Evolutionary conservation across 2,113 vertebrate species (phyloP), one percentile per base, ranked within the genome.

Genomic region (Catharus minimus): DNA sequence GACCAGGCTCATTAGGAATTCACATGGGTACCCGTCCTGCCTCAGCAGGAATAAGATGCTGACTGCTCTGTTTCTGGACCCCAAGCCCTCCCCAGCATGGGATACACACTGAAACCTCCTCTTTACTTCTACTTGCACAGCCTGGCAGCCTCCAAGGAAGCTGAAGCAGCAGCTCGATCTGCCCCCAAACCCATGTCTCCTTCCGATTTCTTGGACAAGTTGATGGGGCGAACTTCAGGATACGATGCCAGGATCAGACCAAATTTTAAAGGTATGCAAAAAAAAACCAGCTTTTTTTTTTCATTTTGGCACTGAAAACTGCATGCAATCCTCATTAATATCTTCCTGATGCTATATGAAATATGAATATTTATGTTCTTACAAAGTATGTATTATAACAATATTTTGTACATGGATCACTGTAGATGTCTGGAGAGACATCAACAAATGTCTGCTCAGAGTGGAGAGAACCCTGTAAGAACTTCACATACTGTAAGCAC

Each of bases 241-340:
- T 99, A 99, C 1, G 99, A 99, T 74, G 99, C 99, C 96, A 98
- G 99, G 97, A 99, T 99, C 97, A 98, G 99, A 94, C 99, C 99
- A 60, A 99, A 99, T 96, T 99, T 99, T 89, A 99, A 99, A 99
- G 99, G 99, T 99, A 98, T 44, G 96, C 11, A 66, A 50, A 57
- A 82, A 32, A 0, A 0, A 4, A 33, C 4, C 5, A 52, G 9
- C 9, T 57, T 84, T 52, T 81, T 46, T 7, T 39, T 14, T 39
- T 39, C 5, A 12, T 73, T 78, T 73, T 12, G 30, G 12, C n/a
- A 16, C 30, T 32, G 43, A 39, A 76, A 68, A 52, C 6, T 44
- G 15, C 46, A 75, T 65, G 33, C 4, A 82, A 17, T 7, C 20
- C 23, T 66, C 23, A 60, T 13, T 4, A 58, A 33, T 50, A 21